A percentile compares a stretch with the other conserved stretches of the same genome.
phyloP scores from a whole-genome alignment of 2,888 invertebrate genomes.

The Chloroclysta siterata region DNA sequence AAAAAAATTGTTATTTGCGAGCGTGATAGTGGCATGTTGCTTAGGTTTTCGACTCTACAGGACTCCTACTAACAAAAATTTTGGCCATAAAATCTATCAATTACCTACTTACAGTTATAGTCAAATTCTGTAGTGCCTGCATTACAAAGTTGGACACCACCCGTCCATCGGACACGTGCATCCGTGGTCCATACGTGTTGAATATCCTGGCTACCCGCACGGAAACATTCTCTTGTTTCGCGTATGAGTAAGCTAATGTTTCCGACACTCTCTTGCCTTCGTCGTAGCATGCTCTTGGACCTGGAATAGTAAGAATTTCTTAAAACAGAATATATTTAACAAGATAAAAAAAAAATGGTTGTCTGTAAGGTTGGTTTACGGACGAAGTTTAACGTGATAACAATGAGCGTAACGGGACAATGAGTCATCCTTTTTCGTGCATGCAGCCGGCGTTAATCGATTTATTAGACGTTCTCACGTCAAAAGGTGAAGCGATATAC shows the following conservation, averaged over 20 bases:
- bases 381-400: too few relatives aligned
- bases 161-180: conserved; percentile 99
- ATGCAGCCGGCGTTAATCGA: too few relatives aligned
- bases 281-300: conserved; percentile 98
- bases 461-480: too few relatives aligned
- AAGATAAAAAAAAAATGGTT: too few relatives aligned
- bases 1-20: too few relatives aligned
- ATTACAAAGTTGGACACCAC: conserved; percentile 99
- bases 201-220: conserved; percentile 99
- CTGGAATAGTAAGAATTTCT: conserved; percentile 66
- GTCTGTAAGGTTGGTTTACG: too few relatives aligned
- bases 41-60: too few relatives aligned
- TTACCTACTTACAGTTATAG: conserved; percentile 91
- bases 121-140: conserved; percentile 97
- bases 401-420: too few relatives aligned
- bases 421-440: too few relatives aligned
- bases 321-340: not conserved
- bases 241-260: conserved; percentile 97
- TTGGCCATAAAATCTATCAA: not conserved
- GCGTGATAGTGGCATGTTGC: too few relatives aligned
- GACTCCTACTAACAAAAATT: too few relatives aligned
- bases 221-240: conserved; percentile 97
- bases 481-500: too few relatives aligned
- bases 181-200: conserved; percentile 99
- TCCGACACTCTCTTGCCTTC: conserved; percentile 99